These are phyloP conservation scores for Champsocephalus esox DNA, from an alignment of 2,797 vertebrate genomes.

Conservation along the genomic window DNA sequence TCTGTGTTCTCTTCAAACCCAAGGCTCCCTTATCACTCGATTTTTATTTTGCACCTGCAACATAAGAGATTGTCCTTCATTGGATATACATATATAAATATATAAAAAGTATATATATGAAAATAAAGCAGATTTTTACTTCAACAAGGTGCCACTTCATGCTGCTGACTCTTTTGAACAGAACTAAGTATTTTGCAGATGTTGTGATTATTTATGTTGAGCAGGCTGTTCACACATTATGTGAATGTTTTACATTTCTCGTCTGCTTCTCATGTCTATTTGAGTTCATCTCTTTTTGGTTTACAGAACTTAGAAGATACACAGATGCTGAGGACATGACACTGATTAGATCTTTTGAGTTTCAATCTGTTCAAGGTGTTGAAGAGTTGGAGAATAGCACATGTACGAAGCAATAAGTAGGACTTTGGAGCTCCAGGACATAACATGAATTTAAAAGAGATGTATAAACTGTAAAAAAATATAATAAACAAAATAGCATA, in stretches of 20 bases:
- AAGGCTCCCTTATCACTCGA: constrained; percentile 22
- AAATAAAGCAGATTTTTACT: constrained; percentile 68
- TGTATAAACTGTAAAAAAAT: constrained; percentile 88
- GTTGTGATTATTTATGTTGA: constrained; percentile 70
- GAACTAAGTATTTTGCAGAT: constrained; percentile 58
- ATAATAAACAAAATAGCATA: constrained; percentile 49
- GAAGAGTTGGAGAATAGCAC: constrained; percentile 86
- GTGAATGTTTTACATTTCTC: constrained; percentile 43
- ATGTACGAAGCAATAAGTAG: constrained; percentile 93
- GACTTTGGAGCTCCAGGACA: constrained; percentile 86
- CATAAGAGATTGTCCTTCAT: constrained; percentile 55
- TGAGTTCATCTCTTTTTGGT: constrained; percentile 36
- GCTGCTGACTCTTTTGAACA: constrained; percentile 70
- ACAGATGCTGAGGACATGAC: constrained; percentile 52
- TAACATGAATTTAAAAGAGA: constrained; percentile 66
- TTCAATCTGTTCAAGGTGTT: constrained; percentile 73
- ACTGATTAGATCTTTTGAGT: constrained; percentile 49
- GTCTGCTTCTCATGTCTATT: constrained; percentile 39
- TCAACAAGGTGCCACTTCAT: constrained; percentile 79
- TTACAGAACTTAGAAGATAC: constrained; percentile 58
- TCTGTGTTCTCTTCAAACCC: constrained; percentile 42
- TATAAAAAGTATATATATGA: constrained; percentile 36
- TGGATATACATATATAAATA: constrained; percentile 59
- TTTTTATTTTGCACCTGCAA: constrained; percentile 69
- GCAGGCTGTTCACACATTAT: constrained; percentile 39